Conservation (phyloP, 1,140 invertebrate species). For the Procambarus virginalis region DNA sequence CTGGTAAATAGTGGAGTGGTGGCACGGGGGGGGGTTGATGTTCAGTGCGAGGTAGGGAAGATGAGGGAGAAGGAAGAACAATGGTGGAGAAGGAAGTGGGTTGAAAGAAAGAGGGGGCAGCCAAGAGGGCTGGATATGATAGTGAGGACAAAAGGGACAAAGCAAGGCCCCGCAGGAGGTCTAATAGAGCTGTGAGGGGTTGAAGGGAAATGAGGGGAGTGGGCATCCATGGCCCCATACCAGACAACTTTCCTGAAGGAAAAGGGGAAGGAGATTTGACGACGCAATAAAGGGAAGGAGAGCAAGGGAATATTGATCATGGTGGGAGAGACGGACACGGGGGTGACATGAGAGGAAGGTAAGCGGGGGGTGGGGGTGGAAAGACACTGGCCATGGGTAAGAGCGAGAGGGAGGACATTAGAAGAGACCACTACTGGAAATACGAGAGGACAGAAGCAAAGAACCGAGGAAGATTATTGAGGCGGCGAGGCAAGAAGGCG, state of each 20-base stretch:
- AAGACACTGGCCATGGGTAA: no score
- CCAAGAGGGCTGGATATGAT: neutral
- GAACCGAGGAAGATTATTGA: no score
- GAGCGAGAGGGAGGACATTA: no score
- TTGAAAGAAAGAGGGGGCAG: no score
- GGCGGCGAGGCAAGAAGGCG: no score
- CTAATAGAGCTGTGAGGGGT: neutral
- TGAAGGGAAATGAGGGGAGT: neutral
- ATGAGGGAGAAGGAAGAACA: neutral
- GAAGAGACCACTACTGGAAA: no score
- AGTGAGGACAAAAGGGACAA: slow-evolving; percentile 8
- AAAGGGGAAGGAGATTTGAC: no score
- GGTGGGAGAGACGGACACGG: neutral
- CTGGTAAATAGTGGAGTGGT: no score
- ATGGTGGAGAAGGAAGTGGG: neutral
- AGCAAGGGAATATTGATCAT: no score
- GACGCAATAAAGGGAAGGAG: no score
- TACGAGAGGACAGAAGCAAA: no score
- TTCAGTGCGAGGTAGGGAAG: neutral
- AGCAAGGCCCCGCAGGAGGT: neutral
- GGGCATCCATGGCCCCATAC: neutral
- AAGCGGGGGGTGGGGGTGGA: neutral
- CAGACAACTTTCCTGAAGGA: neutral
- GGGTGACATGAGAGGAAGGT: neutral
- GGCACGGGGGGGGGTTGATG: no score